These are phyloP conservation scores for Heliconius congener DNA, from an alignment of 1,140 invertebrate genomes.

Conservation along the genomic window DNA sequence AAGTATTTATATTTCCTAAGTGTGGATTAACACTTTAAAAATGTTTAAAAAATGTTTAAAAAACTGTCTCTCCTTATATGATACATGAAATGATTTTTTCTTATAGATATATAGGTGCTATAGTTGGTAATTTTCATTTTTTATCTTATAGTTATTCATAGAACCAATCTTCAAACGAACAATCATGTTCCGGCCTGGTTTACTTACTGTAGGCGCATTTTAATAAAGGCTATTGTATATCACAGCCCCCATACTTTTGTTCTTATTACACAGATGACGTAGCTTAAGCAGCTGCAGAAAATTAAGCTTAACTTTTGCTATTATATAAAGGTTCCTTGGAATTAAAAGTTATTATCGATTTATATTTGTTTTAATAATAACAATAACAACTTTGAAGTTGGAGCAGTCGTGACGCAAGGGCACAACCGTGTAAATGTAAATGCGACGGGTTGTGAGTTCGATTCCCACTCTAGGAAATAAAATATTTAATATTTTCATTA, in stretches of 20 bases:
- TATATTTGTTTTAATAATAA: no score
- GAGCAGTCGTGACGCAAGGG: no score
- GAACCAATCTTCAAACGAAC: constrained; percentile 38
- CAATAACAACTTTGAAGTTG: no score
- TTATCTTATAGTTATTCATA: constrained; percentile 30
- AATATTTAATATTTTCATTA: no score
- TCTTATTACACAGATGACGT: constrained; percentile 41
- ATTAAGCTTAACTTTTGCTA: constrained; percentile 24
- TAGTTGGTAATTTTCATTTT: constrained; percentile 13
- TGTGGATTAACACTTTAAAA: no score
- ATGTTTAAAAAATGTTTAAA: no score
- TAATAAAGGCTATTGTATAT: constrained; percentile 44
- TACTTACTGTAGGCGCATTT: constrained; percentile 39
- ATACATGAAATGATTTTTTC: background rate
- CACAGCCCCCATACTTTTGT: constrained; percentile 41
- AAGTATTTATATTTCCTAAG: no score
- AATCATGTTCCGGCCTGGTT: constrained; percentile 41
- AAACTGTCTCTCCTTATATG: no score
- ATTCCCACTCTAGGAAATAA: no score
- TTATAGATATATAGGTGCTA: background rate
- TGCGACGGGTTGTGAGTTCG: no score
- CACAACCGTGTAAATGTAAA: no score
- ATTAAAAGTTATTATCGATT: background rate
- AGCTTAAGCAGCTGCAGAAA: constrained; percentile 38
- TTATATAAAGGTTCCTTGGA: background rate